Base-by-base conservation (phyloP, 2,888 invertebrate species). In the Dusona sp. region DNA sequence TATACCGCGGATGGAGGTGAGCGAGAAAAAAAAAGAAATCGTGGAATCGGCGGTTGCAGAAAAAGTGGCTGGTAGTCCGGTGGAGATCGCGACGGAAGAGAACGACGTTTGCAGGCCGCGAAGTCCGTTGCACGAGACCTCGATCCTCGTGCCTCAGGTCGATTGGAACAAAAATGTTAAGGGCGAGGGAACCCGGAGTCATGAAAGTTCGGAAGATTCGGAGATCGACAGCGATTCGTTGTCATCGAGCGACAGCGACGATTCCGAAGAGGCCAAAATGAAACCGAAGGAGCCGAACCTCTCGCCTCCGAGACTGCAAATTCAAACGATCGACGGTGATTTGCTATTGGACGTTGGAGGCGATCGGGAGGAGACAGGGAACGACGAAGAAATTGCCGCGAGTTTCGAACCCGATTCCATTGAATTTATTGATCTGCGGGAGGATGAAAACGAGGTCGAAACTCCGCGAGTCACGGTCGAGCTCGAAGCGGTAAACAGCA, bases 281-380 rank as follows among this genome's bases (percentile, higher is more conserved):
- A n/a, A 61, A 1, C 84, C 64, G 74, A 81, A 87, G 3, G 73
- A 88, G 29, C 19, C 45, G 22, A 93, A 92, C 87, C 93, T 95
- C 68, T 94, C 95, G 4, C 96, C 97, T 0, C 97, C 97, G 0
- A 95, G 97, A 78, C 94, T 97, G 0, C 97, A 97, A 93, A 96
- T 97, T 13, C 97, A 97, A 91, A 96, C 97, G 89, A 97, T 96
- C 74, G 96, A 96, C 57, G 97, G 97, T 0, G 96, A 96, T 87
- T 93, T 97, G 13, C 95, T 97, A 93, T 95, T 93, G 64, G 94
- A 94, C 80, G 94, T 93, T 9, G 89, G 89, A 57, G 86, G 87
- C 2, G 91, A 91, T 19, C 91, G 88, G 13, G 88, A 88, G n/a
- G 90, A 90, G 75, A 86, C 7, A 16, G 61, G 29, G 16, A 61